phyloP scores from a whole-genome alignment of 2,888 invertebrate genomes.

The Nomada hirtipes region DNA sequence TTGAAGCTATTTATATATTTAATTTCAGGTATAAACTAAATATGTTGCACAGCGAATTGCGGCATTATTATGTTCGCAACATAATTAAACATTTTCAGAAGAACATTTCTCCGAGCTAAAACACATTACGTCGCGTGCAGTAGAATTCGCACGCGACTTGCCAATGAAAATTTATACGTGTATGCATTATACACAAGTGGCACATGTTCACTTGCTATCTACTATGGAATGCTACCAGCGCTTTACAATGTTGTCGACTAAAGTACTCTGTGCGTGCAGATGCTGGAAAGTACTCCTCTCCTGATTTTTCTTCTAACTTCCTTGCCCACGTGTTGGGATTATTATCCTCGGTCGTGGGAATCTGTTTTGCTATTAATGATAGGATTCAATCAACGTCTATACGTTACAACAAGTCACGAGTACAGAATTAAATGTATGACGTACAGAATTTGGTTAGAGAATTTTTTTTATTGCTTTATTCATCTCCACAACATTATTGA shows the following conservation, averaged over 20 bases:
- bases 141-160: slow-evolving; percentile 4
- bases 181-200: neutral
- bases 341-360: neutral
- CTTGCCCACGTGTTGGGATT: neutral
- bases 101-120: neutral
- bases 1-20: too few species aligned
- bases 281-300: slow-evolving; percentile 17
- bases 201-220: neutral
- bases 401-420: too few species aligned
- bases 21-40: too few species aligned
- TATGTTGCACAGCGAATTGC: too few species aligned
- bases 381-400: too few species aligned
- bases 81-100: too few species aligned
- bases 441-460: too few species aligned
- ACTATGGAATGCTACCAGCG: neutral
- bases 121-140: slow-evolving; percentile 10
- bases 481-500: too few species aligned
- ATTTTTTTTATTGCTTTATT: too few species aligned
- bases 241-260: slow-evolving; percentile 4
- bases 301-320: neutral
- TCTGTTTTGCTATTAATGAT: too few species aligned
- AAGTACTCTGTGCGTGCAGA: neutral
- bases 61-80: too few species aligned
- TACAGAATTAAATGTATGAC: too few species aligned
- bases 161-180: slow-evolving; percentile 14